phyloP scores from a whole-genome alignment of 2,888 invertebrate species.

The Folsomia candida region DNA sequence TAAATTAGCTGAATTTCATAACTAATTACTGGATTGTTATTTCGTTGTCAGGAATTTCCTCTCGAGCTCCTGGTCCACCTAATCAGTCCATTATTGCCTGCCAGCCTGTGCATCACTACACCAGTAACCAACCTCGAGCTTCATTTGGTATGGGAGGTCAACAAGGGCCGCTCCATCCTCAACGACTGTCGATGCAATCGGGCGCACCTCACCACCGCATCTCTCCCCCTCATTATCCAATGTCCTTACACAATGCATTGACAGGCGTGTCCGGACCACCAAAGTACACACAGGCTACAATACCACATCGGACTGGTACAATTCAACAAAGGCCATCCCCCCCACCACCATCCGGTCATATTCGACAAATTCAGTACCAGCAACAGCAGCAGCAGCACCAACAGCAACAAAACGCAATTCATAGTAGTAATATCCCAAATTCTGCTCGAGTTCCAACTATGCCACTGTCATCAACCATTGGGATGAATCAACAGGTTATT shows the following conservation, averaged over 20 bases:
- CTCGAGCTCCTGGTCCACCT: slow-evolving; percentile 3
- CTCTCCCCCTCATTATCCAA: slow-evolving; percentile 17
- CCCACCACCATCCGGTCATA: slow-evolving; percentile 21
- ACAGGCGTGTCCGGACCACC: slow-evolving; percentile 10
- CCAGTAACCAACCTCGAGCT: background rate
- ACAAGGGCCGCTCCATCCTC: background rate
- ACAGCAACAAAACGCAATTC: slow-evolving; percentile 1
- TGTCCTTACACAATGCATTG: slow-evolving; percentile 31
- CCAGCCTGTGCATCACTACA: background rate
- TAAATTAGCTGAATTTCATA: too few species aligned
- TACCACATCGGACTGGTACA: background rate
- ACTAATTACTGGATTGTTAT: too few species aligned
- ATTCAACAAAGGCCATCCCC: background rate
- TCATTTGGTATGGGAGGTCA: too few species aligned
- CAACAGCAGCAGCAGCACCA: slow-evolving; percentile 2
- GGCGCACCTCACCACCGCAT: too few species aligned
- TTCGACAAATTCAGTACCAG: background rate
- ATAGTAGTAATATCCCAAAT: background rate
- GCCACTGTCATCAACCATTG: background rate
- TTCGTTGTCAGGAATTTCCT: background rate
- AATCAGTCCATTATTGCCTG: background rate
- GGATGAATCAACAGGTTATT: background rate
- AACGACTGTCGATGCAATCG: background rate
- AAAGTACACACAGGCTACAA: slow-evolving; percentile 2
- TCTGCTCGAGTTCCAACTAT: slow-evolving; percentile 3